These are phyloP conservation scores for Bursaphelenchus okinawaensis DNA, from an alignment of 2,888 invertebrate species.

Conservation along the genomic window DNA sequence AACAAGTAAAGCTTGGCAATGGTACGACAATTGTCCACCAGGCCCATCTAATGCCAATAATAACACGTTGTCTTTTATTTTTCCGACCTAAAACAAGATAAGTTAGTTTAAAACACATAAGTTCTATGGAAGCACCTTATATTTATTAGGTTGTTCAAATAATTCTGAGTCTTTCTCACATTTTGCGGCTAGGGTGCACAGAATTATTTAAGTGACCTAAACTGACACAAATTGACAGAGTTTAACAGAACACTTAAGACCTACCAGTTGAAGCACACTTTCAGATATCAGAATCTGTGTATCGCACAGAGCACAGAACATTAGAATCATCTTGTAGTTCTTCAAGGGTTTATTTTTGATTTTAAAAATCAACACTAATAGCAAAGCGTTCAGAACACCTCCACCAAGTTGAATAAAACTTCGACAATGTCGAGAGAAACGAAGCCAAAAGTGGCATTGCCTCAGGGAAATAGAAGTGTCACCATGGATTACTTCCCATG, in stretches of 20 bases:
- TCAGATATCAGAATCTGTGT: neutral
- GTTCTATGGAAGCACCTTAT: no score
- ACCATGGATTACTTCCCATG: no score
- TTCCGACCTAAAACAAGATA: neutral
- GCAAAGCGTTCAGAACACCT: neutral
- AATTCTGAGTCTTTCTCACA: no score
- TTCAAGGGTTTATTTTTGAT: neutral
- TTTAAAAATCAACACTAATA: neutral
- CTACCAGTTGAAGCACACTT: neutral
- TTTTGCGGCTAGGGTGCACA: no score
- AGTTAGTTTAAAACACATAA: neutral
- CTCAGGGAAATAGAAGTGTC: no score
- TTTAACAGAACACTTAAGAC: no score
- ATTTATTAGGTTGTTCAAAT: no score
- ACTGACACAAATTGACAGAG: no score
- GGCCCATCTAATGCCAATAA: neutral
- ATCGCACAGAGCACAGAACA: neutral
- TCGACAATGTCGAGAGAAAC: neutral
- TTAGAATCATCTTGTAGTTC: neutral
- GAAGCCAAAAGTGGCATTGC: neutral
- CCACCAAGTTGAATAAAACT: neutral
- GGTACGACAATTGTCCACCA: neutral
- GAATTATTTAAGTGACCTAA: no score
- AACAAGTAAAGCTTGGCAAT: neutral
- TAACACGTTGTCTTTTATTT: neutral